phyloP scores from a whole-genome alignment of 2,797 vertebrate species.

The Crax fasciolata region DNA sequence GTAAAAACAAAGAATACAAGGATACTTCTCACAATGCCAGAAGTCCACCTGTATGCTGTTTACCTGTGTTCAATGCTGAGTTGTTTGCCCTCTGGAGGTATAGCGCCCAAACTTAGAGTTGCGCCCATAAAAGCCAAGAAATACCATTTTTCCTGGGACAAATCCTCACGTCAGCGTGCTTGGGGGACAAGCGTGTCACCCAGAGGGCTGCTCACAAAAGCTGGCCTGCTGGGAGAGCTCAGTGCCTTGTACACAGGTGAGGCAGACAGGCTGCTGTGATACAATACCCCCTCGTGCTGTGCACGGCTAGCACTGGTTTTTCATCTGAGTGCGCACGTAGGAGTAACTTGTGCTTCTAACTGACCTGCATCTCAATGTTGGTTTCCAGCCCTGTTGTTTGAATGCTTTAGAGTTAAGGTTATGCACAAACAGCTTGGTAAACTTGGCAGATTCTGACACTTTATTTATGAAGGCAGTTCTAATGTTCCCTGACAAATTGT shows the following conservation, averaged over 20 bases:
- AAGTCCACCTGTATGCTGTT: background rate
- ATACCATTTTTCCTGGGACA: background rate
- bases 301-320: background rate
- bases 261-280: background rate
- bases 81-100: background rate
- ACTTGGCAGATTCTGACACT: constrained; percentile 12
- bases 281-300: rapidly evolving
- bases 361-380: background rate
- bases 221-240: background rate
- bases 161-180: rapidly evolving
- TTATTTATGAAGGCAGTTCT: constrained; percentile 17
- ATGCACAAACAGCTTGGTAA: background rate
- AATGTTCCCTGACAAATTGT: constrained; percentile 30
- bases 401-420: background rate
- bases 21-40: background rate
- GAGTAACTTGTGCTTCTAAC: background rate
- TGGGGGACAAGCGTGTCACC: rapidly evolving
- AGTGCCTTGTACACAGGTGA: background rate
- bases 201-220: background rate
- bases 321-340: background rate
- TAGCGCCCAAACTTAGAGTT: background rate
- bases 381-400: background rate
- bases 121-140: background rate
- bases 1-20: background rate
- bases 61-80: background rate